These are phyloP conservation scores for Stylophora pistillata DNA, from an alignment of 64 coral and sea anemone species.

Conservation along the genomic window DNA sequence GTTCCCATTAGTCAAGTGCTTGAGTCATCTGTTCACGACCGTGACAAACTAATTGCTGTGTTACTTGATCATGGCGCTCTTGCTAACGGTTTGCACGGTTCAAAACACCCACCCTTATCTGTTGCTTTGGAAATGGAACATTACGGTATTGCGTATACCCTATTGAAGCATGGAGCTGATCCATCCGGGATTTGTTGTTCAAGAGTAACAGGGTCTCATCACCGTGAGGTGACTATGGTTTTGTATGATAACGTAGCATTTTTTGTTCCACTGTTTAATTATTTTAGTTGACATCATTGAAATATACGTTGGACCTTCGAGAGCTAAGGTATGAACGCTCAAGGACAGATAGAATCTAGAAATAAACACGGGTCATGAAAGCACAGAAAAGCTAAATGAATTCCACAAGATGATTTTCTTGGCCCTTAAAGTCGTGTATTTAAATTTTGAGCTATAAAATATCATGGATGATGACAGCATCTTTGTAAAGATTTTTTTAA, in stretches of 20 bases:
- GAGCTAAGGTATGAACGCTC: too few relatives aligned
- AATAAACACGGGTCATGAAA: too few relatives aligned
- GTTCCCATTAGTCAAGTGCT: conserved; percentile 58
- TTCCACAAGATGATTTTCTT: too few relatives aligned
- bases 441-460: too few relatives aligned
- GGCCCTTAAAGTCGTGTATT: too few relatives aligned
- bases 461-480: too few relatives aligned
- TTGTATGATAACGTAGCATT: too few relatives aligned
- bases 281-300: too few relatives aligned
- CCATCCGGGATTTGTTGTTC: conserved; percentile 40
- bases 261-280: too few relatives aligned
- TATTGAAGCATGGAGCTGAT: conserved; percentile 66
- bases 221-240: conserved; percentile 24
- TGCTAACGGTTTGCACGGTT: conserved; percentile 56
- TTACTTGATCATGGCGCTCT: conserved; percentile 73
- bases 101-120: conserved; percentile 47
- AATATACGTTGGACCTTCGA: too few relatives aligned
- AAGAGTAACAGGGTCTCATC: conserved; percentile 13
- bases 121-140: conserved; percentile 63
- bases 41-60: conserved; percentile 44
- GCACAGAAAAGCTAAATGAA: too few relatives aligned
- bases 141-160: conserved; percentile 28
- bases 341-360: too few relatives aligned
- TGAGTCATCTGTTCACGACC: conserved; percentile 9
- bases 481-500: not conserved